Evolutionary conservation across 64 coral and sea anemone species (phyloP).

Genomic region (Montipora cactus): DNA sequence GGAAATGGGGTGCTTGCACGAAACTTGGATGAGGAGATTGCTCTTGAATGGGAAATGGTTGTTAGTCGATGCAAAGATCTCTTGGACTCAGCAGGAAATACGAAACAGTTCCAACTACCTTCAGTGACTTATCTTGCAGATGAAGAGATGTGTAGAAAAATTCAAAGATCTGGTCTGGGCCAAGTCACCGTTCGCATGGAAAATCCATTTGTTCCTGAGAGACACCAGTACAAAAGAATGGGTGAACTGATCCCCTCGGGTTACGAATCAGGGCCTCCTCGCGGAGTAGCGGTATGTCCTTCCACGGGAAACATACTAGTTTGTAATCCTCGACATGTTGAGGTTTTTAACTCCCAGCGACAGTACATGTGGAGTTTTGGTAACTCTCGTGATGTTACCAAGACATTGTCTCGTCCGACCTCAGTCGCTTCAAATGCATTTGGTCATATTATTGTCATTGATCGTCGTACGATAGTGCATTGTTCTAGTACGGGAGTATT

Average conservation of each 20-base stretch:
- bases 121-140: background rate
- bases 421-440: background rate
- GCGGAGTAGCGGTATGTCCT: conserved; percentile 7
- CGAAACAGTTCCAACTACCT: background rate
- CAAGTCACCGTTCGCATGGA: background rate
- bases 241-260: background rate
- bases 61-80: conserved; percentile 6
- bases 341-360: background rate
- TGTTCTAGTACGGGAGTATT: conserved; percentile 9
- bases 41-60: background rate
- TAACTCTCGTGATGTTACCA: background rate
- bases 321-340: background rate
- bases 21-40: background rate
- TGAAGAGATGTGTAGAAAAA: background rate
- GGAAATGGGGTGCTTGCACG: background rate
- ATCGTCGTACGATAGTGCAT: background rate
- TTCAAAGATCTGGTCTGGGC: background rate
- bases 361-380: conserved; percentile 16
- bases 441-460: conserved; percentile 4
- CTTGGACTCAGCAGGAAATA: background rate
- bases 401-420: background rate
- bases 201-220: background rate
- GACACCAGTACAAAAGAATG: background rate
- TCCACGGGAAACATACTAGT: background rate
- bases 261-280: background rate